These are phyloP conservation scores for Phaenicophaeus curvirostris DNA, from an alignment of 2,797 vertebrate genomes.

Conservation along the genomic window DNA sequence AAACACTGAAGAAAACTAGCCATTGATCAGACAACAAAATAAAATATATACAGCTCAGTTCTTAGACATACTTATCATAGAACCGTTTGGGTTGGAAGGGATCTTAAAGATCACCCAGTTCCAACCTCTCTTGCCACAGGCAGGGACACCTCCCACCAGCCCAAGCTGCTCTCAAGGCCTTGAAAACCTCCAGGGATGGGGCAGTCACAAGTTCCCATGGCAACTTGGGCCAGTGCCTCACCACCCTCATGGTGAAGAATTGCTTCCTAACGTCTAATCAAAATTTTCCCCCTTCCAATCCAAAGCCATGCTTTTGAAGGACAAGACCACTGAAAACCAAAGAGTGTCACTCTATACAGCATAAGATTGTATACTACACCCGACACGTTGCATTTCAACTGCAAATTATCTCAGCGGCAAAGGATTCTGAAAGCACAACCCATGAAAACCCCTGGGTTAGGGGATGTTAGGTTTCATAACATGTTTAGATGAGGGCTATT, in stretches of 20 bases:
- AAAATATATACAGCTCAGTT: neutral
- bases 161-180: no score
- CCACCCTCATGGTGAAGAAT: no score
- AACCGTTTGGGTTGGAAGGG: no score
- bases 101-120: no score
- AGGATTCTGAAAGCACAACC: neutral
- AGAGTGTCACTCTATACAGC: neutral
- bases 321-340: neutral
- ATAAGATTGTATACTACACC: accelerated
- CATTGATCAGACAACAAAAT: neutral
- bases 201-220: no score
- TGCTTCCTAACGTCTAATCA: no score
- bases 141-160: no score
- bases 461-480: neutral
- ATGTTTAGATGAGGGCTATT: neutral
- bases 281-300: no score
- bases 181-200: no score
- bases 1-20: neutral
- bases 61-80: neutral
- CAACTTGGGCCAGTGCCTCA: no score
- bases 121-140: no score
- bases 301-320: neutral
- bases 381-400: neutral
- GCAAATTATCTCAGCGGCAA: neutral
- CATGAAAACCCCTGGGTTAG: neutral